Evolutionary conservation across 30 jellyfish, hydroid and myxozoan species (phyloP).

Genomic region (Nemopilema nomurai): DNA sequence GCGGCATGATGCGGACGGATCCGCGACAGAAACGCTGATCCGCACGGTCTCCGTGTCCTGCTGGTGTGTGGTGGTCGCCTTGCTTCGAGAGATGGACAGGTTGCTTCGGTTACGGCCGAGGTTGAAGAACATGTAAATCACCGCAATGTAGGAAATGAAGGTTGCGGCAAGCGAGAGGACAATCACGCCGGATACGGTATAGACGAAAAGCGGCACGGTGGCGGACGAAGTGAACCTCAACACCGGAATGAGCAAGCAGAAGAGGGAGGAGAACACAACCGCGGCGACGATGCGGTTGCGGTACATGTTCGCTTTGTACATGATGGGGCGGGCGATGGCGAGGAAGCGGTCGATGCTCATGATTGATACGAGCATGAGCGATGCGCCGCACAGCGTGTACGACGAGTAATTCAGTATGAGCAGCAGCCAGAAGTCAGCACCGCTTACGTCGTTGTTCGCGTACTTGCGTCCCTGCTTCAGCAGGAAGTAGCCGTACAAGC

Average conservation of each 20-base stretch:
- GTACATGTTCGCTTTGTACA: constrained; percentile 58
- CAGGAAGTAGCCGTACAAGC: constrained; percentile 62
- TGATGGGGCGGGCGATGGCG: constrained; percentile 58
- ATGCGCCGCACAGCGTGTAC: constrained; percentile 68
- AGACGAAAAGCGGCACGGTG: constrained; percentile 49
- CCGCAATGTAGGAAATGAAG: constrained; percentile 43
- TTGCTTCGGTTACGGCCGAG: constrained; percentile 16
- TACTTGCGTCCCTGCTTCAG: constrained; percentile 50
- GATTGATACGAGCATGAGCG: constrained; percentile 56
- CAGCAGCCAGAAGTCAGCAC: constrained; percentile 50
- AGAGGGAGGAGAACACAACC: constrained; percentile 21
- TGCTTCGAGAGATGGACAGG: neutral
- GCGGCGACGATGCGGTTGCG: constrained; percentile 36
- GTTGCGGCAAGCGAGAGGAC: constrained; percentile 53
- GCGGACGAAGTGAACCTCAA: constrained; percentile 41
- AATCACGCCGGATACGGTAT: constrained; percentile 40
- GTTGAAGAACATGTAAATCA: constrained; percentile 42
- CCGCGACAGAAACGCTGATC: constrained; percentile 27
- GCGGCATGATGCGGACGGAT: constrained; percentile 18
- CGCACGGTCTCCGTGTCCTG: constrained; percentile 14
- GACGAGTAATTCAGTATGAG: constrained; percentile 59
- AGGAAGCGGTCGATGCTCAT: constrained; percentile 70
- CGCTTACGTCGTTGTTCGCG: constrained; percentile 17
- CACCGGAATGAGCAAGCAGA: constrained; percentile 56
- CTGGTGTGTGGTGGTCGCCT: constrained; percentile 10